phyloP scores from a whole-genome alignment of 1,140 invertebrate species.

The Nomia melanderi region DNA sequence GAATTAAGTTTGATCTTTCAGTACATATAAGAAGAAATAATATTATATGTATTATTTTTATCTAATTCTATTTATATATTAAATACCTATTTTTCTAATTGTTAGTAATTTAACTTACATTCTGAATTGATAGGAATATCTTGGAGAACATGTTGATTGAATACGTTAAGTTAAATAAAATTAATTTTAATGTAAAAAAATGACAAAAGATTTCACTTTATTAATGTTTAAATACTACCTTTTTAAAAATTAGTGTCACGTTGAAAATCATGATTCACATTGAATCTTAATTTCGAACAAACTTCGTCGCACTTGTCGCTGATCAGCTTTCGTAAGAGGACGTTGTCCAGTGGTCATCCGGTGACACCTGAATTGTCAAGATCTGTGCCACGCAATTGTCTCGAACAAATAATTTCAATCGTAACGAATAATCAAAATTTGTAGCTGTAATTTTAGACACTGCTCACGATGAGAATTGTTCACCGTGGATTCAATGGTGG shows the following conservation, averaged over 20 bases:
- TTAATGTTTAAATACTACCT: neutral
- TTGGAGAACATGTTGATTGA: neutral
- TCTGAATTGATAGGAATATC: neutral
- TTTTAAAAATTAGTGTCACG: neutral
- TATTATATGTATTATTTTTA: neutral
- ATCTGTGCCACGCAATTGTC: slow-evolving; percentile 26
- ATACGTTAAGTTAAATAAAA: neutral
- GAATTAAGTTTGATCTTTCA: neutral
- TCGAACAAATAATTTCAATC: neutral
- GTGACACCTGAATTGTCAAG: slow-evolving; percentile 45
- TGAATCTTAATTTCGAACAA: slow-evolving; percentile 31
- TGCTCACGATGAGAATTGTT: slow-evolving; percentile 3
- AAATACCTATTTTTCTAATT: neutral
- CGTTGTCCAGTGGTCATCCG: slow-evolving; percentile 23
- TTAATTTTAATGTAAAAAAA: neutral
- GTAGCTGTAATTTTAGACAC: neutral
- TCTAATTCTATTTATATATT: slow-evolving; percentile 1
- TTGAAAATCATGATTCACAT: neutral
- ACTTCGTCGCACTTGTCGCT: slow-evolving; percentile 15
- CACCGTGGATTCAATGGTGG: neutral
- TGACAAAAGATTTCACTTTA: neutral
- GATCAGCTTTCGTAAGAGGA: slow-evolving; percentile 26
- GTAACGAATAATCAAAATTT: neutral
- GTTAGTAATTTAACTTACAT: neutral
- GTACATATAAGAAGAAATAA: neutral